Evolutionary conservation across 2,113 vertebrate genomes (phyloP).

Genomic region (Ceuthmochares aereus): DNA sequence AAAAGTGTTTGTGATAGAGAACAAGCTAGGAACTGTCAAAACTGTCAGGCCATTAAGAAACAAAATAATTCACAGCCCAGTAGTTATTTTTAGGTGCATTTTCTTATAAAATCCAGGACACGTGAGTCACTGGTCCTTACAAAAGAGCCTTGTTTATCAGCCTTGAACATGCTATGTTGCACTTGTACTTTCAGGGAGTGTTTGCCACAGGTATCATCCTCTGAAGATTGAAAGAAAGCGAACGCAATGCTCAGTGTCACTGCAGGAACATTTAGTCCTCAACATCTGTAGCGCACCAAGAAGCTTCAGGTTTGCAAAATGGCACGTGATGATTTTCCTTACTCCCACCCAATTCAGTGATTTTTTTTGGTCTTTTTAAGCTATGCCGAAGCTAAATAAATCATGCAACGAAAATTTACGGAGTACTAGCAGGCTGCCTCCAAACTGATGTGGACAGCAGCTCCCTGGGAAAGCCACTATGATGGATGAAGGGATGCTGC

Average conservation of each 20-base stretch:
- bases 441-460: background rate
- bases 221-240: background rate
- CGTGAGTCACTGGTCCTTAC: conserved; percentile 73
- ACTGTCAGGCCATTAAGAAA: conserved; percentile 78
- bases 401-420: background rate
- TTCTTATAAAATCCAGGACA: conserved; percentile 72
- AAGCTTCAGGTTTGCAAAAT: background rate
- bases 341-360: background rate
- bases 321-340: accelerated
- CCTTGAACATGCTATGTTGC: background rate
- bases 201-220: background rate
- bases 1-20: conserved; percentile 69
- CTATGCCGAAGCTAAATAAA: background rate
- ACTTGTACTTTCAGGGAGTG: background rate
- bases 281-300: accelerated
- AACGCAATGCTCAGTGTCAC: background rate
- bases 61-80: conserved; percentile 79
- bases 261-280: background rate
- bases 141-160: conserved; percentile 69
- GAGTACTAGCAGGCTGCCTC: background rate
- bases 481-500: background rate
- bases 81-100: conserved; percentile 81
- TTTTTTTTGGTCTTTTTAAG: background rate
- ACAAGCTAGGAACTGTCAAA: conserved; percentile 76
- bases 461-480: background rate